Percentiles rank a stretch among this genome's conserved stretches.
These are phyloP conservation scores for Mus minutoides DNA, from an alignment of 2,797 vertebrate genomes.

Conservation along the genomic window DNA sequence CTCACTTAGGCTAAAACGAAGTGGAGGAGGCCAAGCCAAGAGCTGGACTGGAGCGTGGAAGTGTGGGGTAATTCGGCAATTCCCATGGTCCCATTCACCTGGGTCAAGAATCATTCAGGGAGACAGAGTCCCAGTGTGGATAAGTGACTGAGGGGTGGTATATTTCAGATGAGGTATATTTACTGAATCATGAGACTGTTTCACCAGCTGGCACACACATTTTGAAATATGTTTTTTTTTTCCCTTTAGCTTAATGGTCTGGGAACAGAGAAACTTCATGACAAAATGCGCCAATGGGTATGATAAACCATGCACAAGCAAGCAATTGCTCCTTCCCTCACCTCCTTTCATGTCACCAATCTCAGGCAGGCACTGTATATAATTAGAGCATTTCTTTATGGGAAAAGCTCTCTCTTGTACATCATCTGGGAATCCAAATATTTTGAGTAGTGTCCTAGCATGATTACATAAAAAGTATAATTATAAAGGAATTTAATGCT, in stretches of 20 bases:
- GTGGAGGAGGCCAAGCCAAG: neutral
- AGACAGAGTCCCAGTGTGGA: neutral
- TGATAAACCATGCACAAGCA: conserved; percentile 56
- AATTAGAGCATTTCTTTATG: conserved; percentile 67
- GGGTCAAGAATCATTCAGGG: neutral
- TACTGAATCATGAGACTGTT: neutral
- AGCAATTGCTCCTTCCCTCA: conserved; percentile 25
- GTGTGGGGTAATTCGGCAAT: neutral
- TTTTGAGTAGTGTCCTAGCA: conserved; percentile 71
- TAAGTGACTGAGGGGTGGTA: neutral
- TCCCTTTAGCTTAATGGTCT: conserved; percentile 40
- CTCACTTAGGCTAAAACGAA: neutral
- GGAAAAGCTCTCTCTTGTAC: conserved; percentile 38
- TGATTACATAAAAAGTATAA: conserved; percentile 71
- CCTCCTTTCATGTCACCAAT: neutral
- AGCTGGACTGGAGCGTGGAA: neutral
- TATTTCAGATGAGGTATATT: conserved; percentile 52
- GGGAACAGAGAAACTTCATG: conserved; percentile 47
- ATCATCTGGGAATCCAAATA: conserved; percentile 70
- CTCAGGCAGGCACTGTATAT: neutral
- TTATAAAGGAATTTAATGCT: conserved; percentile 73
- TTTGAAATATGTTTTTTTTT: conserved; percentile 49
- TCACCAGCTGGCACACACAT: neutral
- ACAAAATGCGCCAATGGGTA: conserved; percentile 52
- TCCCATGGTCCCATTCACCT: neutral